Evolutionary conservation across 1,140 invertebrate species (phyloP).

Genomic region (Drosophila bipectinata): DNA sequence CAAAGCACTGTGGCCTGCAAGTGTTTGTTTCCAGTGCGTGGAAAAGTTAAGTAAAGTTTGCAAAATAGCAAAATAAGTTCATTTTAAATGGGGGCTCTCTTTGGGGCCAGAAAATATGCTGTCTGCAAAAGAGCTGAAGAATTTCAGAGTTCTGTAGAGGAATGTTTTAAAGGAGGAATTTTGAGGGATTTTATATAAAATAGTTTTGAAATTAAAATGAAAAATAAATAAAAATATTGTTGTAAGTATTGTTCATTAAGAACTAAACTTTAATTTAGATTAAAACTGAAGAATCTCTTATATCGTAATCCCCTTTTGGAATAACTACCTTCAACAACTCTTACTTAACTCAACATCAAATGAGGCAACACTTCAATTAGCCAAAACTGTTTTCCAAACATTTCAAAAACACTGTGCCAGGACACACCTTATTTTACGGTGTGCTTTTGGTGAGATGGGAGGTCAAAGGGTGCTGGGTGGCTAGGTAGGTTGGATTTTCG

Average conservation of each 20-base stretch:
- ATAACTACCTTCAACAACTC: neutral
- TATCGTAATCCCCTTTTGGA: neutral
- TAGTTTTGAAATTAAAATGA: too few relatives aligned
- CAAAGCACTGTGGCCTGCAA: conserved; percentile 29
- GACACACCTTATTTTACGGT: conserved; percentile 43
- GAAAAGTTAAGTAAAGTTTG: conserved; percentile 30
- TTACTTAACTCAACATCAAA: conserved; percentile 8
- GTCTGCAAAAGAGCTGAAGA: neutral
- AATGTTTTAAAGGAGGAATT: neutral
- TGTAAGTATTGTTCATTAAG: too few relatives aligned
- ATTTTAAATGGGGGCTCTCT: conserved; percentile 8
- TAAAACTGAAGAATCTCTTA: neutral
- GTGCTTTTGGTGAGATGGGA: neutral
- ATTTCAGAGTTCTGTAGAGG: neutral
- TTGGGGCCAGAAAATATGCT: neutral
- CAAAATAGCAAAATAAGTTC: conserved; percentile 21
- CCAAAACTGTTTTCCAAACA: conserved; percentile 17
- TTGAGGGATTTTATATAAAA: too few relatives aligned
- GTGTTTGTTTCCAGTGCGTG: conserved; percentile 24
- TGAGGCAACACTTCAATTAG: conserved; percentile 23
- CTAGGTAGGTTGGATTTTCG: conserved; percentile 6
- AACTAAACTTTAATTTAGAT: neutral
- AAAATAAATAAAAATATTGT: too few relatives aligned
- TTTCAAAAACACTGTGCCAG: conserved; percentile 26
- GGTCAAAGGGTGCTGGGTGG: conserved; percentile 2